Base-by-base conservation (phyloP, 1,140 invertebrate genomes). In the Chelonus insularis region DNA sequence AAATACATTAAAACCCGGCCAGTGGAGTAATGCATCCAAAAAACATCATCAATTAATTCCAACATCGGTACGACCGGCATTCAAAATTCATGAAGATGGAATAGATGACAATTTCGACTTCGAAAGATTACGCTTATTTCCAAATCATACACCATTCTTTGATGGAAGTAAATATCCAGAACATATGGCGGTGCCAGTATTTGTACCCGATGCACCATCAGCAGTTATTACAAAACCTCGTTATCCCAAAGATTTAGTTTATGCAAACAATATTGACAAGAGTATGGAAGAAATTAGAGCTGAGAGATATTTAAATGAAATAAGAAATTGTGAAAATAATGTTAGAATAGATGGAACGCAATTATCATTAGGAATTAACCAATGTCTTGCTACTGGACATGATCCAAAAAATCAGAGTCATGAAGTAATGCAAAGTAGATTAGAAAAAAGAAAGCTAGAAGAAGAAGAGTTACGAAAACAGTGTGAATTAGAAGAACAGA, bases 201-300 rank as follows among this genome's bases (percentile, higher is more conserved):
- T 80, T 75, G 83, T 88, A 74, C 83, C 85, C 68, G 87, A 88
- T 70, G 83, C 84, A 50, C 77, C 80, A 58, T 72, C 82, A 64
- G 82, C 80, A 50, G 83, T 85, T 75, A 82, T 85, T 57, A 78
- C 84, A 43, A 86, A 70, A 60, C 63, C 71, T 45, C 73, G 76
- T 60, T 81, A 82, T 70, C 76, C 76, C 67, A 76, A 81, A 74
- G 73, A 80, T 47, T 72, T 81, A 71, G 87, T 88, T 60, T 89
- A 89, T 75, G 77, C 80, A 60, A 82, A 85, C 69, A 83, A 85
- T 68, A 79, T 74, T 56, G 88, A 89, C 79, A 84, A 78, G 70
- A 88, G 87, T 75, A 83, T 88, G 78, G 88, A 89, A 76, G 86
- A 89, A 81, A 85, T 89, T 57, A 81, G 82, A 71, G 82, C 85